These are phyloP conservation scores for Stenodema calcarata DNA, from an alignment of 2,888 invertebrate species.

Conservation along the genomic window DNA sequence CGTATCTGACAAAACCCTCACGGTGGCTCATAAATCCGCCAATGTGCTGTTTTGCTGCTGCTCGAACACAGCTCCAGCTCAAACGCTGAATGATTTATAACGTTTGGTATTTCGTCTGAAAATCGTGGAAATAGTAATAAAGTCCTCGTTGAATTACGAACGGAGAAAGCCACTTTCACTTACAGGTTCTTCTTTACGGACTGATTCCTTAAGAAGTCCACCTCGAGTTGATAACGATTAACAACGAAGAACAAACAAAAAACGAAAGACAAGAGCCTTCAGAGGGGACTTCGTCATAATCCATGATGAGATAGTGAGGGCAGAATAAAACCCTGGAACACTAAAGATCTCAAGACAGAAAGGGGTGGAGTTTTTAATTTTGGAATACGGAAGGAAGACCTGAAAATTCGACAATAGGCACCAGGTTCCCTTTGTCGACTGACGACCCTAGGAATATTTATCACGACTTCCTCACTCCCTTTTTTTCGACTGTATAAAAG, in stretches of 20 bases:
- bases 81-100: too few relatives aligned
- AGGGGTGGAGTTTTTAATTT: background rate
- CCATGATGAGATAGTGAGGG: background rate
- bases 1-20: too few relatives aligned
- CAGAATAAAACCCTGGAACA: background rate
- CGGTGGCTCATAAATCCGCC: too few relatives aligned
- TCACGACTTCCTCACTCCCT: background rate
- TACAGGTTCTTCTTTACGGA: too few relatives aligned
- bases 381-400: background rate
- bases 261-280: background rate
- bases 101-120: too few relatives aligned
- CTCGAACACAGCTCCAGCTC: too few relatives aligned
- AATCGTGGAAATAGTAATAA: too few relatives aligned
- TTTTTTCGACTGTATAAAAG: background rate
- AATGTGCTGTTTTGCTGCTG: too few relatives aligned
- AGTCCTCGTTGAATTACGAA: too few relatives aligned
- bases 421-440: slow-evolving; percentile 8
- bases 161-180: too few relatives aligned
- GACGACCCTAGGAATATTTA: slow-evolving; percentile 20
- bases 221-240: background rate
- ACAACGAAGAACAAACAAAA: background rate
- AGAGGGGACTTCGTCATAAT: background rate
- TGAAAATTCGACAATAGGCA: slow-evolving; percentile 14
- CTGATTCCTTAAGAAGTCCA: background rate
- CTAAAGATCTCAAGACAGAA: background rate